Conservation (phyloP, 2,113 vertebrate genomes). For the Tragulus kanchil region DNA sequence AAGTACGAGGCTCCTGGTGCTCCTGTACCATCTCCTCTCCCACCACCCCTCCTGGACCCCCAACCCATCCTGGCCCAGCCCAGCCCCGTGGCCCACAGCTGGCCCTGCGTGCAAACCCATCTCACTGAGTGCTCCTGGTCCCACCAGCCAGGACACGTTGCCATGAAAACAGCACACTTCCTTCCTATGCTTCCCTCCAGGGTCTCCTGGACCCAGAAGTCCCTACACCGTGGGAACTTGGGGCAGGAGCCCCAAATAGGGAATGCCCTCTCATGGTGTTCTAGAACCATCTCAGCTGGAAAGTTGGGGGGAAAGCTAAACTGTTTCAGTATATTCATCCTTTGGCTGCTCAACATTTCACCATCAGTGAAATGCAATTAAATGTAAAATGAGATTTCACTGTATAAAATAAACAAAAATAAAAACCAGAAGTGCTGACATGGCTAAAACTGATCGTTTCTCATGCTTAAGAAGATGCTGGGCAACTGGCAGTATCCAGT, state of each 20-base stretch:
- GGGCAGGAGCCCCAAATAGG: neutral
- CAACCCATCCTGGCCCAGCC: accelerated
- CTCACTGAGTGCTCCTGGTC: neutral
- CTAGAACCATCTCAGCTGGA: neutral
- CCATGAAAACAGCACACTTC: neutral
- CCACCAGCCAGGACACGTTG: neutral
- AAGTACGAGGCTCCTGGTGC: constrained; percentile 88
- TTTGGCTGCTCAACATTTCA: neutral
- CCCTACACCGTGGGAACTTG: accelerated
- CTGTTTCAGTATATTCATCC: accelerated
- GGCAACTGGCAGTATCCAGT: neutral
- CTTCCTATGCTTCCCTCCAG: neutral
- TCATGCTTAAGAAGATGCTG: neutral
- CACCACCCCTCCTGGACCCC: accelerated
- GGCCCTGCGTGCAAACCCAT: accelerated
- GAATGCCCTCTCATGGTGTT: neutral
- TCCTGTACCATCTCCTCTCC: neutral
- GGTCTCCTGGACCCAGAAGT: neutral
- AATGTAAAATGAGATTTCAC: neutral
- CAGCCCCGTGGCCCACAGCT: neutral
- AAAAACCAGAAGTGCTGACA: no score
- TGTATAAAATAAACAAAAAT: no score
- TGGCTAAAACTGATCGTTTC: neutral
- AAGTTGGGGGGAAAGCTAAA: no score
- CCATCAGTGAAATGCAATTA: neutral